Evolutionary conservation across 1,140 invertebrate species (phyloP).

Genomic region (Platorchestia sp.): DNA sequence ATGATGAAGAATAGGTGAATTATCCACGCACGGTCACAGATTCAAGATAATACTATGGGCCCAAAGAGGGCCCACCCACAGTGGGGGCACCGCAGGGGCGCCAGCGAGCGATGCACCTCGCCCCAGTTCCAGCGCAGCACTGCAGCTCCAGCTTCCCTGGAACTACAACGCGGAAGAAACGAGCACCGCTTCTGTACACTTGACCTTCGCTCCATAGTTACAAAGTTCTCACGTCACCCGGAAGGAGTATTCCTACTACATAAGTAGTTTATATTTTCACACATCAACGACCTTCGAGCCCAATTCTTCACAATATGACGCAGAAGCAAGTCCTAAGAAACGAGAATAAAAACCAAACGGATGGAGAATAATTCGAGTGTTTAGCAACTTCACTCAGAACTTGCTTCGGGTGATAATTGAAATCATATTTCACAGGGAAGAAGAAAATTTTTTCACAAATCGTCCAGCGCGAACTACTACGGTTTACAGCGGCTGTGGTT

Average conservation of each 20-base stretch:
- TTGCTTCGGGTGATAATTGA: background rate
- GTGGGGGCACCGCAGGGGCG: background rate
- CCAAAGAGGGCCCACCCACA: background rate
- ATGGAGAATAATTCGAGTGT: background rate
- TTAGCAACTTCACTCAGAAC: background rate
- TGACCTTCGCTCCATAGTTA: background rate
- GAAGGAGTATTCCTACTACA: background rate
- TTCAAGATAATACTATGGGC: background rate
- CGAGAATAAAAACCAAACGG: too few relatives aligned
- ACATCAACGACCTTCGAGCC: background rate
- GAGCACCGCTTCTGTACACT: background rate
- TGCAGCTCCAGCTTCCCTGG: background rate
- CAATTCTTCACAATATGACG: background rate
- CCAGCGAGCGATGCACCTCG: constrained; percentile 4
- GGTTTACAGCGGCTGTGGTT: background rate
- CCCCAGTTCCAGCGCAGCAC: background rate
- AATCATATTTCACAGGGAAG: background rate
- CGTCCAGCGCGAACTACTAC: background rate
- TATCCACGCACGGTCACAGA: background rate
- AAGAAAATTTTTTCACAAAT: background rate
- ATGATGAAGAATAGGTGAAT: background rate
- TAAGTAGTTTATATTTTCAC: background rate
- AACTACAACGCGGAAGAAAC: constrained; percentile 28
- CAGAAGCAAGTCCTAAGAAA: background rate
- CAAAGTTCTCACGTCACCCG: background rate